phyloP scores from a whole-genome alignment of 2,113 vertebrate species.

The Hydropotes inermis region DNA sequence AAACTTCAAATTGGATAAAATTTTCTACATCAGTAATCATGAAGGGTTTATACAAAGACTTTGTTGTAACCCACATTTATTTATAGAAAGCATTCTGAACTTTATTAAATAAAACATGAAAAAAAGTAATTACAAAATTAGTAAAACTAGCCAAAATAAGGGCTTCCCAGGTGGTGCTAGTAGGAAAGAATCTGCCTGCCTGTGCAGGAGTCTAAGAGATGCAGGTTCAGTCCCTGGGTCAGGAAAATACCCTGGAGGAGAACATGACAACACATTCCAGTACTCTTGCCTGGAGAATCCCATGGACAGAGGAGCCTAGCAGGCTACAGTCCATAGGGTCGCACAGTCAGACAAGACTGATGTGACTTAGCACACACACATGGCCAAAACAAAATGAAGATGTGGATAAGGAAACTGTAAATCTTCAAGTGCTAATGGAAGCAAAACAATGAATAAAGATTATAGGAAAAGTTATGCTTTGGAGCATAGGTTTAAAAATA shows the following conservation, averaged over 20 bases:
- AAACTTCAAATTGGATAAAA: neutral
- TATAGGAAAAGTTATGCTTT: neutral
- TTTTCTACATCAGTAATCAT: neutral
- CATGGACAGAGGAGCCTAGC: neutral
- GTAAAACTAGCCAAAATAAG: neutral
- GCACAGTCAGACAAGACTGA: neutral
- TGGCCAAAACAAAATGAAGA: neutral
- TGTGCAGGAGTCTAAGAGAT: neutral
- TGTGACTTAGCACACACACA: neutral
- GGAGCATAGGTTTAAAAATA: neutral
- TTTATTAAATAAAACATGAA: neutral
- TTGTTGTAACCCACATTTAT: neutral
- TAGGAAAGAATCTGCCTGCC: neutral
- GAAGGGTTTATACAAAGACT: neutral
- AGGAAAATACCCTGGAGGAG: neutral
- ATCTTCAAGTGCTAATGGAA: neutral
- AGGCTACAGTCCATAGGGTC: neutral
- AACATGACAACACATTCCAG: neutral
- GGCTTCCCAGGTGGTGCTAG: neutral
- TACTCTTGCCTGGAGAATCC: neutral
- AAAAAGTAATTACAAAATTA: neutral
- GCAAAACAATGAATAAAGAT: neutral
- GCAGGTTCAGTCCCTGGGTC: neutral
- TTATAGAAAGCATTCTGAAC: neutral
- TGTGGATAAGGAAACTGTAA: neutral